Evolutionary conservation across 2,888 invertebrate species (phyloP).

Genomic region (Apocheima hispidaria): DNA sequence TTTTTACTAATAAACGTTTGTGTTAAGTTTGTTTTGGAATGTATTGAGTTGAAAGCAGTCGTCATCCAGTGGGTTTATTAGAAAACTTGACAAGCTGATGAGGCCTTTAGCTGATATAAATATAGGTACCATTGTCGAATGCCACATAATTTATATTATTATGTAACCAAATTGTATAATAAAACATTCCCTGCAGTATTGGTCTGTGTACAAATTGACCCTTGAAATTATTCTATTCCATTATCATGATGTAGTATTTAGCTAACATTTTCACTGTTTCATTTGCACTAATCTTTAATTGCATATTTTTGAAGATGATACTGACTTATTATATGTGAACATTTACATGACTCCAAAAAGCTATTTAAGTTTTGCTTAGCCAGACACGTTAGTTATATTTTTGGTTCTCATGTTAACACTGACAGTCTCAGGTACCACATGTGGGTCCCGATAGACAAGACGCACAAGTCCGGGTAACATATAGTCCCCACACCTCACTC

Average conservation of each 20-base stretch:
- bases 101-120: slow-evolving; percentile 56
- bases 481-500: too few relatives aligned
- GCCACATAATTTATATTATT: slow-evolving; percentile 34
- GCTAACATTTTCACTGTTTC: not conserved
- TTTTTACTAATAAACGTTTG: slow-evolving; percentile 23
- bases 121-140: slow-evolving; percentile 46
- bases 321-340: not conserved
- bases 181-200: slow-evolving; percentile 78
- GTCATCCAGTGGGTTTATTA: slow-evolving; percentile 81
- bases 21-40: slow-evolving; percentile 36
- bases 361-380: not conserved
- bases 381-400: not conserved
- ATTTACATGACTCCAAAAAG: not conserved
- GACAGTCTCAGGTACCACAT: too few relatives aligned
- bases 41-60: slow-evolving; percentile 50
- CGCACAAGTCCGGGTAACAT: too few relatives aligned
- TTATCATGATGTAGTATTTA: slow-evolving; percentile 13
- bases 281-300: not conserved
- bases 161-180: slow-evolving; percentile 48
- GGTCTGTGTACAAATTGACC: slow-evolving; percentile 58
- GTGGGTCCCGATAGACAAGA: too few relatives aligned
- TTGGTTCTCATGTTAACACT: too few relatives aligned
- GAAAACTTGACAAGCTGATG: slow-evolving; percentile 79
- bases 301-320: not conserved
- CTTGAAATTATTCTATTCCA: slow-evolving; percentile 31